Percentiles rank a stretch among this genome's conserved stretches.
Evolutionary conservation across 2,888 invertebrate genomes (phyloP).

Genomic region (Agrotis exclamationis): DNA sequence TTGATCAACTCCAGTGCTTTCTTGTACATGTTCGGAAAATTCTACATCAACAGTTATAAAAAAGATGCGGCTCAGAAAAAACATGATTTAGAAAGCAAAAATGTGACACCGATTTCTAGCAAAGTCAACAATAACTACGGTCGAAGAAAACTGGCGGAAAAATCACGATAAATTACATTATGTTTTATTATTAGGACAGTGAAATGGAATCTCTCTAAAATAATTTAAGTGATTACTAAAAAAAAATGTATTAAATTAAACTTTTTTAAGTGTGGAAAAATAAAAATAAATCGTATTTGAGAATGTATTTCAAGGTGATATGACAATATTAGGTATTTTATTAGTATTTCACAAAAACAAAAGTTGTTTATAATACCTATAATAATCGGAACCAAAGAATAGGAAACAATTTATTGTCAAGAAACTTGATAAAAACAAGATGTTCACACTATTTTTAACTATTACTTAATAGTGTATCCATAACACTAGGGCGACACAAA

Average conservation of each 20-base stretch:
- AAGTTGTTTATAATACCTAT: no score
- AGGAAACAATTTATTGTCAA: no score
- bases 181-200: background rate
- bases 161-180: slow-evolving; percentile 46
- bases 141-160: slow-evolving; percentile 51
- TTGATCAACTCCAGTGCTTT: slow-evolving; percentile 39
- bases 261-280: no score
- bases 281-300: no score
- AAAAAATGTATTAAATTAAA: background rate
- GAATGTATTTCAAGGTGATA: no score
- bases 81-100: slow-evolving; percentile 25
- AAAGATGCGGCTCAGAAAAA: slow-evolving; percentile 32
- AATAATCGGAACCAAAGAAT: no score
- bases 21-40: slow-evolving; percentile 64
- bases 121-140: slow-evolving; percentile 38
- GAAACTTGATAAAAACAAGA: no score
- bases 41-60: slow-evolving; percentile 57
- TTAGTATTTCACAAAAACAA: no score
- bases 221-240: background rate
- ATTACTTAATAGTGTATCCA: no score
- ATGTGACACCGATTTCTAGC: slow-evolving; percentile 14
- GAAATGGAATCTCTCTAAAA: background rate
- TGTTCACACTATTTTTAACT: no score
- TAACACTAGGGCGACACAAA: no score
- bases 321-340: no score